Evolutionary conservation across 2,113 vertebrate genomes (phyloP).

Genomic region (Amazona guildingii): DNA sequence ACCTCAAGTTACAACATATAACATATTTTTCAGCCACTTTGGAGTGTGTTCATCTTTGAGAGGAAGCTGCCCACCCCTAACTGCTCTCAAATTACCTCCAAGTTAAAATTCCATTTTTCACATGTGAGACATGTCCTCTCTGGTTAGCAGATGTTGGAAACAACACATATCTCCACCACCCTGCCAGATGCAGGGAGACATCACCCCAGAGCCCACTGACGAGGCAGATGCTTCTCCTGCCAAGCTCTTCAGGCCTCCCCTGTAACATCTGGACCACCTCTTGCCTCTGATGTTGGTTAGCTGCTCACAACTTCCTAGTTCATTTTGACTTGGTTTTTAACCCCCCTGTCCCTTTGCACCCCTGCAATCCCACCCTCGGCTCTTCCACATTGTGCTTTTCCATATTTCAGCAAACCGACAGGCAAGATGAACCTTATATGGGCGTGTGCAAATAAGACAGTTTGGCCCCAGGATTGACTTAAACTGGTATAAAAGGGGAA

Average conservation of each 20-base stretch:
- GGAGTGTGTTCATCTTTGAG: background rate
- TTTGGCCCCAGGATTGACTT: background rate
- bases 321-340: background rate
- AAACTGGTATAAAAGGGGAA: background rate
- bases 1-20: accelerated
- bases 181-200: background rate
- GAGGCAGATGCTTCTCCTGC: background rate
- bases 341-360: background rate
- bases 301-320: background rate
- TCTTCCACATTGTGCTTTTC: background rate
- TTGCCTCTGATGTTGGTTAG: background rate
- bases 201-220: background rate
- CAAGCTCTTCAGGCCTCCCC: background rate
- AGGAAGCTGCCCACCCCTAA: background rate
- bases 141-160: background rate
- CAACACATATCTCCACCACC: accelerated
- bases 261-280: accelerated
- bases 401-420: background rate
- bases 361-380: background rate
- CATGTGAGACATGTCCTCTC: background rate
- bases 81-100: background rate
- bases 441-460: background rate
- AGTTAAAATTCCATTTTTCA: background rate
- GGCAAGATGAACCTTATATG: background rate
- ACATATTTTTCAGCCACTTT: background rate